Conservation (phyloP, 2,113 vertebrate species). For the Callorhinus ursinus region DNA sequence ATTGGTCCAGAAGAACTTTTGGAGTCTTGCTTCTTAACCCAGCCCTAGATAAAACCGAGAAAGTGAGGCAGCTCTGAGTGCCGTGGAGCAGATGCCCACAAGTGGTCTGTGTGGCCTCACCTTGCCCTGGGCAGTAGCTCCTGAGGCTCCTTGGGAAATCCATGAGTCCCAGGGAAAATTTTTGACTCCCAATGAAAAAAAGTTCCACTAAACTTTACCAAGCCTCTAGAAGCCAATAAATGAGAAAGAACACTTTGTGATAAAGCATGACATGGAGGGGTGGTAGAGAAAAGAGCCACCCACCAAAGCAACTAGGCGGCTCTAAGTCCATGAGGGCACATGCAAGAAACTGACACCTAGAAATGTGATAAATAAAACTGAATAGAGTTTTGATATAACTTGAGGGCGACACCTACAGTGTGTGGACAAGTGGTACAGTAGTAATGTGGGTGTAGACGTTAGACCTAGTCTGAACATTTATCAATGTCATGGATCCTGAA, state of each 20-base stretch:
- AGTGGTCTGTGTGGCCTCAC: not conserved
- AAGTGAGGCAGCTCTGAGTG: not conserved
- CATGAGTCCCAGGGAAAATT: not conserved
- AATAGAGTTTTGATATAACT: not conserved
- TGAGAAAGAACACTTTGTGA: not conserved
- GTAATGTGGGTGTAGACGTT: not conserved
- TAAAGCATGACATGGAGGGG: not conserved
- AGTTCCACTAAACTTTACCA: not conserved
- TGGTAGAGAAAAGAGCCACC: not conserved
- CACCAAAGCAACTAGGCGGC: not conserved
- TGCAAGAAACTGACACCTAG: not conserved
- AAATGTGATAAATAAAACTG: not conserved
- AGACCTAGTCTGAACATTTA: not conserved
- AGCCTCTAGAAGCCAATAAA: not conserved
- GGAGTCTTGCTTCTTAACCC: not conserved
- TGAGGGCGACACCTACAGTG: not conserved
- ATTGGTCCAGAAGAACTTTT: not conserved
- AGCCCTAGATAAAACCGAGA: not conserved
- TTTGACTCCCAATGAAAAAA: not conserved
- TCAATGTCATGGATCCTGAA: not conserved
- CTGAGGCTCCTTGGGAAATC: not conserved
- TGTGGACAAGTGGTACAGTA: not conserved
- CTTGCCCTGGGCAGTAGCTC: not conserved
- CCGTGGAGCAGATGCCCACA: too few relatives aligned
- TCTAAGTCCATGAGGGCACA: not conserved